These are phyloP conservation scores for Ctenosaura bakeri DNA, from an alignment of 2,797 vertebrate species.

Conservation along the genomic window DNA sequence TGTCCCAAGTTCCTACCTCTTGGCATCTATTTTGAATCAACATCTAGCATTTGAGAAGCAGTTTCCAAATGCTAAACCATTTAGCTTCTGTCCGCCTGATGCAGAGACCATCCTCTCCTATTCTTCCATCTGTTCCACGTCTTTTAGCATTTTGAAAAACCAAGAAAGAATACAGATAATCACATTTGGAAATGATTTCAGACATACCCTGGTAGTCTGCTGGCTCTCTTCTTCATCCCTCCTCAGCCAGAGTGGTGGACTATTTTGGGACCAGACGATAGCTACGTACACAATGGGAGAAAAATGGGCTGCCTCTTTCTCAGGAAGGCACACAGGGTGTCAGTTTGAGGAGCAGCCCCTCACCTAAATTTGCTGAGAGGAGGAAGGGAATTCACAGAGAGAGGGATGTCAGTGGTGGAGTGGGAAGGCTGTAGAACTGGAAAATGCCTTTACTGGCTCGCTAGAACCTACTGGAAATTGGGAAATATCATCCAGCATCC, in stretches of 20 bases:
- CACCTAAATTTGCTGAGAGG: not conserved
- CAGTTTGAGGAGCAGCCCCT: not conserved
- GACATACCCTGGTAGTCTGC: conserved; percentile 51
- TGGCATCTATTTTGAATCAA: conserved; percentile 39
- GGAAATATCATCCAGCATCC: not conserved
- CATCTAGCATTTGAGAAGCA: conserved; percentile 31
- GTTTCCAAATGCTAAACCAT: conserved; percentile 33
- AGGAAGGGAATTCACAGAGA: not conserved
- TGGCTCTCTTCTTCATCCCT: conserved; percentile 45
- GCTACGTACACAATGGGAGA: rapidly evolving
- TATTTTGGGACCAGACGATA: not conserved
- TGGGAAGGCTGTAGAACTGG: not conserved
- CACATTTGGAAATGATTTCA: conserved; percentile 64
- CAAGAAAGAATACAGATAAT: conserved; percentile 63
- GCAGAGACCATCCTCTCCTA: conserved; percentile 30
- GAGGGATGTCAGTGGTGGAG: not conserved
- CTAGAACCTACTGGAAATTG: too few relatives aligned
- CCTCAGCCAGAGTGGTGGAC: not conserved
- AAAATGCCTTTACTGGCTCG: not conserved
- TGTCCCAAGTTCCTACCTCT: conserved; percentile 34
- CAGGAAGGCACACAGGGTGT: not conserved
- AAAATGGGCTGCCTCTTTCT: not conserved
- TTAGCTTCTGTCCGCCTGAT: conserved; percentile 33
- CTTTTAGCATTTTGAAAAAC: conserved; percentile 60
- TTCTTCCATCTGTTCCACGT: conserved; percentile 64